These are phyloP conservation scores for Hypercompe scribonia DNA, from an alignment of 2,888 invertebrate species.

Conservation along the genomic window DNA sequence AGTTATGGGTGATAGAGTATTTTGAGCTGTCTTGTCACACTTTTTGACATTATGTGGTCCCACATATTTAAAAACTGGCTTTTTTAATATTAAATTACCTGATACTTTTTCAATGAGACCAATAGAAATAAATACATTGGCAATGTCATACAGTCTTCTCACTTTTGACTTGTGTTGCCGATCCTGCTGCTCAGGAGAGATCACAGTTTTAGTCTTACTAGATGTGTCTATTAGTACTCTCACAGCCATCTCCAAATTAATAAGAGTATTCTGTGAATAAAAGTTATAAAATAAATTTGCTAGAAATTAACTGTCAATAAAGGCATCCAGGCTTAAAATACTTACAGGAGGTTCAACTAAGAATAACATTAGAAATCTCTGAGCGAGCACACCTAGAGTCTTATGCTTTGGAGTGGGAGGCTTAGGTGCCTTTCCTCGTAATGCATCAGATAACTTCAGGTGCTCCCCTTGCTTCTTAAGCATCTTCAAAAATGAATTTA, in stretches of 20 bases:
- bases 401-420: slow-evolving; percentile 87
- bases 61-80: slow-evolving; percentile 89
- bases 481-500: slow-evolving; percentile 87
- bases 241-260: slow-evolving; percentile 89
- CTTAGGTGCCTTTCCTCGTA: slow-evolving; percentile 81
- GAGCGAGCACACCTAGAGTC: slow-evolving; percentile 89
- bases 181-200: slow-evolving; percentile 83
- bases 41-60: slow-evolving; percentile 83
- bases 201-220: slow-evolving; percentile 79
- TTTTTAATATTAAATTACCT: slow-evolving; percentile 87
- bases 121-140: slow-evolving; percentile 91
- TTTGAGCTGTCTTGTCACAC: slow-evolving; percentile 62
- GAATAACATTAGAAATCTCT: slow-evolving; percentile 90
- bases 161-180: slow-evolving; percentile 89
- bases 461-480: slow-evolving; percentile 87
- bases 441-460: slow-evolving; percentile 82
- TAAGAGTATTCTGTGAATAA: slow-evolving; percentile 85
- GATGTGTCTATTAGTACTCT: slow-evolving; percentile 87
- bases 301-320: background rate
- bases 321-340: slow-evolving; percentile 20
- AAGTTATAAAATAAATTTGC: slow-evolving; percentile 23
- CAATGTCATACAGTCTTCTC: slow-evolving; percentile 91
- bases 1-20: slow-evolving; percentile 76
- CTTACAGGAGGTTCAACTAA: slow-evolving; percentile 88
- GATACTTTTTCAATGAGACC: slow-evolving; percentile 90